Conservation (phyloP, 2,888 invertebrate species). For the Ditula angustiorana region DNA sequence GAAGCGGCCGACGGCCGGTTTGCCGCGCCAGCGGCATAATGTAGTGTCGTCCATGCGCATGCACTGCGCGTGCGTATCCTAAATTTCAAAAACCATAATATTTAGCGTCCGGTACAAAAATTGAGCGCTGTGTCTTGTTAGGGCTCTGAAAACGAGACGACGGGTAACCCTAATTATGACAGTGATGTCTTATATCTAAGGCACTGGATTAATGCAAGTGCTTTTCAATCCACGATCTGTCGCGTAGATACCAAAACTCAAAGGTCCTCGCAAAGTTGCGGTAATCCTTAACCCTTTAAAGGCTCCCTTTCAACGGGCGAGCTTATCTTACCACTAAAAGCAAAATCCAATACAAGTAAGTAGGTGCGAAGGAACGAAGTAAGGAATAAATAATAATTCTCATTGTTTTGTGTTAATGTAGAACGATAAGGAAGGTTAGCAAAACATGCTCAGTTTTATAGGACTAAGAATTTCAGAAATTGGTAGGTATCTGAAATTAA, state of each 20-base stretch:
- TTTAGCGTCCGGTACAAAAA: no score
- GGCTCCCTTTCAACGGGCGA: not conserved
- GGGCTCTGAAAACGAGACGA: no score
- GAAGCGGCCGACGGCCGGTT: no score
- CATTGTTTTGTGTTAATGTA: not conserved
- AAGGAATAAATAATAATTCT: not conserved
- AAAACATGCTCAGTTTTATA: not conserved
- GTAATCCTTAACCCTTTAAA: constrained; percentile 17
- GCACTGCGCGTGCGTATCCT: no score
- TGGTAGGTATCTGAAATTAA: no score
- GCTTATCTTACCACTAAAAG: constrained; percentile 8
- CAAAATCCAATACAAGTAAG: not conserved
- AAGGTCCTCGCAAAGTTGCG: not conserved
- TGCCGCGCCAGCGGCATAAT: no score
- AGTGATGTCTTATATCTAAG: not conserved
- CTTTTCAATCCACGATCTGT: constrained; percentile 7
- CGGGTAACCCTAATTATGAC: not conserved
- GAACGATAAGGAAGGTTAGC: not conserved
- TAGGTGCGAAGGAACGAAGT: no score
- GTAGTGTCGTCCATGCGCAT: no score
- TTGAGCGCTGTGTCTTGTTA: no score
- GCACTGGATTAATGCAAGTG: not conserved
- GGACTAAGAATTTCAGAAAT: no score
- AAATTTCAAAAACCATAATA: no score
- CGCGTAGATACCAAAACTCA: constrained; percentile 2